Evolutionary conservation across 2,888 invertebrate species (phyloP).

Genomic region (Drosophila birchii): DNA sequence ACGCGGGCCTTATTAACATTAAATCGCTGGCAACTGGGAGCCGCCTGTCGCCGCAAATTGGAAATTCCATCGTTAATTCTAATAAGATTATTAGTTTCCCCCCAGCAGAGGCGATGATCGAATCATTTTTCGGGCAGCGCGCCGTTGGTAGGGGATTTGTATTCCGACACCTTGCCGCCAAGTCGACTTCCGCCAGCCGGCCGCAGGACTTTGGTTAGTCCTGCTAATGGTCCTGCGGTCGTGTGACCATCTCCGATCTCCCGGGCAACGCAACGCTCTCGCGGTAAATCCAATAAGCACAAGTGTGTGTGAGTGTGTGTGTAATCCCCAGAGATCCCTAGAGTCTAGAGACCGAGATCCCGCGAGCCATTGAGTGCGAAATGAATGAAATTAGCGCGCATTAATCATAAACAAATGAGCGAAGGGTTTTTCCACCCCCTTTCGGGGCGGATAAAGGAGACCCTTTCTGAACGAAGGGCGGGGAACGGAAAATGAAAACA

Average conservation of each 20-base stretch:
- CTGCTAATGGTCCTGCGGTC: constrained; percentile 36
- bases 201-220: constrained; percentile 26
- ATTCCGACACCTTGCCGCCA: constrained; percentile 70
- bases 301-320: constrained; percentile 69
- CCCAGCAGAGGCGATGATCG: constrained; percentile 12
- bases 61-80: constrained; percentile 82
- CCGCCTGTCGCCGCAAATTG: constrained; percentile 72
- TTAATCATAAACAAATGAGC: constrained; percentile 77
- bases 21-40: constrained; percentile 58
- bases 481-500: constrained; percentile 23
- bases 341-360: not conserved
- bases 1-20: constrained; percentile 76
- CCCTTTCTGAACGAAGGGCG: constrained; percentile 51
- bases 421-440: constrained; percentile 10
- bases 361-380: constrained; percentile 58
- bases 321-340: constrained; percentile 56
- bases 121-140: constrained; percentile 35
- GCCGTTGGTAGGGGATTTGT: constrained; percentile 41
- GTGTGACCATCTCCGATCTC: constrained; percentile 50
- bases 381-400: constrained; percentile 79
- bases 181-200: constrained; percentile 66
- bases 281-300: constrained; percentile 72
- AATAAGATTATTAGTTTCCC: constrained; percentile 83
- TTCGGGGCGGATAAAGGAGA: too few species aligned
- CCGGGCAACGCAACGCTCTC: constrained; percentile 27